Percentiles rank a stretch among this genome's conserved stretches.
phyloP scores from a whole-genome alignment of 1,140 invertebrate species.

The Periplaneta americana region DNA sequence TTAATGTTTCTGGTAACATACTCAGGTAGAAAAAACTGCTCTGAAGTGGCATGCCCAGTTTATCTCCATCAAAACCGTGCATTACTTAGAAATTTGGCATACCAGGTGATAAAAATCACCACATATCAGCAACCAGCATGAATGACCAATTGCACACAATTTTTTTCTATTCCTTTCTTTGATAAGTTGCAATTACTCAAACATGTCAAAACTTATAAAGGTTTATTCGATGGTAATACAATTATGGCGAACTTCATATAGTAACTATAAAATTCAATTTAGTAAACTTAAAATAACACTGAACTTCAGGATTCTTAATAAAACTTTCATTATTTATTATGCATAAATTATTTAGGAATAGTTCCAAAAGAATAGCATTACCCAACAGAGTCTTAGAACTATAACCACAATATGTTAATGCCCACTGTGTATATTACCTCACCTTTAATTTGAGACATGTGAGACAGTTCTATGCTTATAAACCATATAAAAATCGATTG shows the following conservation, averaged over 20 bases:
- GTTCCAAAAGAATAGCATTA: no score
- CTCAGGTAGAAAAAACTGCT: neutral
- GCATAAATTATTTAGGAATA: no score
- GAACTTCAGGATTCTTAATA: no score
- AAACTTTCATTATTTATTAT: no score
- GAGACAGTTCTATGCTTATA: no score
- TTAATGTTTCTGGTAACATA: neutral
- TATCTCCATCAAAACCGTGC: neutral
- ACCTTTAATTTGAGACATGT: no score
- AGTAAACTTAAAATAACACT: no score
- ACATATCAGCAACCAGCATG: neutral
- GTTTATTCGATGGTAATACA: neutral
- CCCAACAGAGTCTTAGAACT: no score
- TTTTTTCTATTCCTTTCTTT: no score
- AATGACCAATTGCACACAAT: neutral
- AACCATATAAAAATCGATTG: no score
- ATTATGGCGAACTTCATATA: neutral
- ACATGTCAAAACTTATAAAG: neutral
- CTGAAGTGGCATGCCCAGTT: neutral
- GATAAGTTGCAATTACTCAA: neutral
- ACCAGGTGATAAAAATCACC: neutral
- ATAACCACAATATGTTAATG: no score
- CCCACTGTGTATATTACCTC: no score
- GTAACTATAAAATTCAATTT: neutral
- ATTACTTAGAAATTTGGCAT: neutral